Base-by-base conservation (phyloP, 2,797 vertebrate genomes). In the Scolopax rusticola region DNA sequence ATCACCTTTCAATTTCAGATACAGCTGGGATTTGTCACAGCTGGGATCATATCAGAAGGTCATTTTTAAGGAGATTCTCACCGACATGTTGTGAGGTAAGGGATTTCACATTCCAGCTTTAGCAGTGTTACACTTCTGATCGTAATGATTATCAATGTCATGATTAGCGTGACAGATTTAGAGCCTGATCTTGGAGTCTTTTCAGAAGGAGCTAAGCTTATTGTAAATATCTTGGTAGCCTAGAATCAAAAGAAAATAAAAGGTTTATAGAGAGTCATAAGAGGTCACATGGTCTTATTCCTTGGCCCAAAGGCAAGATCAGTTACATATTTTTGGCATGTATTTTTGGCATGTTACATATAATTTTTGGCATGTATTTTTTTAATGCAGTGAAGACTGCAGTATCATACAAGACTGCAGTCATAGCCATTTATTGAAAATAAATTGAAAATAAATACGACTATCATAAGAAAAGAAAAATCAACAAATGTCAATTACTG, bases 41-140 rank as follows among this genome's bases (percentile, higher is more conserved):
- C 41, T 17, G 41, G 78, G 88, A 93, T 94, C 69, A 61, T 87
- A 93, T 89, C 83, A 63, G 89, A 64, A 74, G 91, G 86, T 90
- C 81, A 83, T 77, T 93, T 91, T 91, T 80, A 85, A 94, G 94
- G 92, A 93, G 86, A 92, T 87, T 95, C 80, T 93, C 23, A 33
- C 70, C 83, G 90, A 67, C 50, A 71, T 82, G 79, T 86, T 92
- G 74, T 85, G 91, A 95, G 89, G 91, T 95, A 96, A 94, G 60
- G 82, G 84, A 93, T 87, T 95, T 95, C 61, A 85, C 90, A 82
- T 87, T 91, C 77, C 70, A 68, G 41, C 70, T 93, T 89, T 94
- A 80, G 53, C 91, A 89, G 80, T 79, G 87, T 90, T 93, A 79
- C 40, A 28, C 36, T 90, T 95, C 67, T 76, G 60, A 78, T 94